Evolutionary conservation across 2,113 vertebrate genomes (phyloP).

Genomic region (Progne subis): DNA sequence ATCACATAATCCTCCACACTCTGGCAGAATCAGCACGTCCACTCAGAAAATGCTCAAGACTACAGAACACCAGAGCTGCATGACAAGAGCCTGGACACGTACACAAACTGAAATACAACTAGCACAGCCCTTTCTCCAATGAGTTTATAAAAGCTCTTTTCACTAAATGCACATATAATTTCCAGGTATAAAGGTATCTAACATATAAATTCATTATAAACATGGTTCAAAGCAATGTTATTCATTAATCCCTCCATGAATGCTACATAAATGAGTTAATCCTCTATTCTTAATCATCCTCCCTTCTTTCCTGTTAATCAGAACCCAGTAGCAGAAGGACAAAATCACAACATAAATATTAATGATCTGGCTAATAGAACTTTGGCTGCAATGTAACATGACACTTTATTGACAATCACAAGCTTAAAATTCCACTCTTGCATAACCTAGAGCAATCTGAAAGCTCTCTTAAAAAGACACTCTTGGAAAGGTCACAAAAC

Average conservation of each 20-base stretch:
- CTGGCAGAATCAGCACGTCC: not conserved
- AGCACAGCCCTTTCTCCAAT: not conserved
- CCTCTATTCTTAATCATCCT: not conserved
- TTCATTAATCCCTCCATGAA: not conserved
- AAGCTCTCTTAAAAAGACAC: not conserved
- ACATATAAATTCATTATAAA: not conserved
- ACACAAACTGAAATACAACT: not conserved
- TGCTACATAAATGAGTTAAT: not conserved
- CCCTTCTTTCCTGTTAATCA: not conserved
- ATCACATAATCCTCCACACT: not conserved
- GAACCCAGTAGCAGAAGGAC: not conserved
- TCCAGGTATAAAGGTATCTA: not conserved
- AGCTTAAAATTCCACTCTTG: not conserved
- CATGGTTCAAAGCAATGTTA: not conserved
- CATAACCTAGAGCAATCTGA: not conserved
- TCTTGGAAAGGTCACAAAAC: not conserved
- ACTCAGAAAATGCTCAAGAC: not conserved
- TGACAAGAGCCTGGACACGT: not conserved
- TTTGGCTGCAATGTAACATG: not conserved
- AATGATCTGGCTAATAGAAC: not conserved
- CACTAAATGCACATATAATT: not conserved
- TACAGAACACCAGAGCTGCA: not conserved
- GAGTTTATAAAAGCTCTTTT: not conserved
- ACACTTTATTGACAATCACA: not conserved
- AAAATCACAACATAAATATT: not conserved